Base-by-base conservation (phyloP, 2,888 invertebrate species). In the Enchytraeus crypticus region DNA sequence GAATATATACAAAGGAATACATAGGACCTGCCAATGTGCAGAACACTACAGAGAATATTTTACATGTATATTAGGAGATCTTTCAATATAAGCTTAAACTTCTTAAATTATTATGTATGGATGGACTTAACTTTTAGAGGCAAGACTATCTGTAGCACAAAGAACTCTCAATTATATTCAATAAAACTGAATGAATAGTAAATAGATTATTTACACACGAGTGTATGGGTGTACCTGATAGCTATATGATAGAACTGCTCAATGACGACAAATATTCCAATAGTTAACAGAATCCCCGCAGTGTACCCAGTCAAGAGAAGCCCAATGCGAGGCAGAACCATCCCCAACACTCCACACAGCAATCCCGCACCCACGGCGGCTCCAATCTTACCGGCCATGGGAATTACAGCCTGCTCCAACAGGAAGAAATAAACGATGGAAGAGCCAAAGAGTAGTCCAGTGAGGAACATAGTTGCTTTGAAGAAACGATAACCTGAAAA, bases 401-500 rank as follows among this genome's bases (percentile, higher is more conserved):
- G 57, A 27, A 57, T 4, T 2, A 26, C 30, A 5, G 3, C 27
- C 47, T 57, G 45, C 23, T 57, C 57, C 2, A 57, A 14, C 4
- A 26, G 29, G 32, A 57, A 38, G 46, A 57, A 57, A 43, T 57
- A 57, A 33, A 57, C 46, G 45, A 57, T n/a, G 2, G 46, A 3
- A 46, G 57, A 27, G 21, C 57, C 57, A 33, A 57, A 57, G 27
- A 57, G 27, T 26, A 57, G 46, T 1, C 57, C 57, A 29, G 57
- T 46, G 5, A 57, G 23, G 32, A 57, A 57, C 43, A 45, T 57
- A 23, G 57, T 46, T 1, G 57, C 57, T 18, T 57, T 57, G 45
- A 57, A 18, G 29, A 57, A 57, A 29, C 57, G 57, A 33, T 57
- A 57, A n/a, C 57, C 57, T 57, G 46, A 2, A 54, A 54, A 8